These are phyloP conservation scores for Homarus americanus DNA, from an alignment of 1,140 invertebrate species.

Conservation along the genomic window DNA sequence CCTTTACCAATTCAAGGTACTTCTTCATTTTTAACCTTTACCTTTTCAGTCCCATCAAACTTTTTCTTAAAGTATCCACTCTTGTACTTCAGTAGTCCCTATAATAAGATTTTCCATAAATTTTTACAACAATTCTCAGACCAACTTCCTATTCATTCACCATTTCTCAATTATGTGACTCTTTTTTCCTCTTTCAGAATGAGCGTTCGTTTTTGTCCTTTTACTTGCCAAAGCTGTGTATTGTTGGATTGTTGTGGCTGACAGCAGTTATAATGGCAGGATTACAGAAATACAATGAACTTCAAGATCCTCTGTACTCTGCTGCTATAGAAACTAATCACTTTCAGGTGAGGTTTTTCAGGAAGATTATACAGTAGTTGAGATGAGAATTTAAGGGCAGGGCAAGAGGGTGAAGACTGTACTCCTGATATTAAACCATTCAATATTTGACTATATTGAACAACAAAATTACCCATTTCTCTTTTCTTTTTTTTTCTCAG, in stretches of 20 bases:
- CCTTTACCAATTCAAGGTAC: no score
- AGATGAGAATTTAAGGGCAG: no score
- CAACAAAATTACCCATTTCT: no score
- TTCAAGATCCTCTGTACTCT: constrained; percentile 95
- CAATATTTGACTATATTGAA: no score
- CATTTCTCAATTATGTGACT: background rate
- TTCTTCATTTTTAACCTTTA: no score
- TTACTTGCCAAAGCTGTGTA: constrained; percentile 93
- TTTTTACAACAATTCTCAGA: background rate
- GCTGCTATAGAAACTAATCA: constrained; percentile 92
- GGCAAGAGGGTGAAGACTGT: no score
- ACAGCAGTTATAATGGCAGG: constrained; percentile 90
- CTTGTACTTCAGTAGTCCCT: no score
- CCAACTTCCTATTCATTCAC: background rate
- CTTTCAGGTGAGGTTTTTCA: constrained; percentile 86
- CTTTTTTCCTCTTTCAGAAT: constrained; percentile 44
- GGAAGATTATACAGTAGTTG: background rate
- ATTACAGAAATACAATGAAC: constrained; percentile 93
- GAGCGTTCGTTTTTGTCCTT: constrained; percentile 85
- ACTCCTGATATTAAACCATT: no score
- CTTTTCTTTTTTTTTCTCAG: constrained; percentile 33
- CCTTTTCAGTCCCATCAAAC: no score
- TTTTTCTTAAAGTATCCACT: no score
- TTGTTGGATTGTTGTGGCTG: constrained; percentile 93
- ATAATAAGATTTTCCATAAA: no score